A percentile compares a stretch with the other conserved stretches of the same genome.
Conservation (phyloP, 2,888 invertebrate species). For the Ophioninae sp. region DNA sequence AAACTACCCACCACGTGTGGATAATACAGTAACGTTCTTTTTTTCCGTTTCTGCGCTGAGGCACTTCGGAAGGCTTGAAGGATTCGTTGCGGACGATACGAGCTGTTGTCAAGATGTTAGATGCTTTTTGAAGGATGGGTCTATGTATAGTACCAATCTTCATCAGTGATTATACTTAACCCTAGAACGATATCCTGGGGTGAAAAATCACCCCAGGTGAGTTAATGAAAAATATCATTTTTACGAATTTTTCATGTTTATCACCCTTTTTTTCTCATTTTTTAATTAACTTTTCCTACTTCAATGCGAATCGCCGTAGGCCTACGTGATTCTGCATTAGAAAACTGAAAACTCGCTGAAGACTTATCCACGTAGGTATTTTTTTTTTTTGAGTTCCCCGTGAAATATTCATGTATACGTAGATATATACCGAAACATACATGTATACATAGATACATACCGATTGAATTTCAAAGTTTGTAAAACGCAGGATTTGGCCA, state of each 20-base stretch:
- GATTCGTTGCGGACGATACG: conserved; percentile 1
- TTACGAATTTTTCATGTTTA: no score
- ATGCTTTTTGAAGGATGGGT: background rate
- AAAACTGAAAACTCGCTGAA: no score
- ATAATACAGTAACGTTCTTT: conserved; percentile 40
- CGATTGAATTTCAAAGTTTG: conserved; percentile 14
- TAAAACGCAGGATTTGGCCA: conserved; percentile 54
- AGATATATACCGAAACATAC: conserved; percentile 4
- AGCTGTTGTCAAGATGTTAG: conserved; percentile 39
- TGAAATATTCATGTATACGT: background rate
- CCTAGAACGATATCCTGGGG: no score
- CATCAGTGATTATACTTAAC: background rate
- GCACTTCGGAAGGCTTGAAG: conserved; percentile 1
- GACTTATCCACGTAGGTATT: background rate
- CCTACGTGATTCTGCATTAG: no score
- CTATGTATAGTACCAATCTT: background rate
- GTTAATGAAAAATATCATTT: no score
- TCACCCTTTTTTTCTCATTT: no score
- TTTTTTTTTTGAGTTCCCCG: background rate
- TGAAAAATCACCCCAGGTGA: no score
- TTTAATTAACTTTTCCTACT: no score
- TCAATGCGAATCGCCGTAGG: no score
- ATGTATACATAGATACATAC: no score
- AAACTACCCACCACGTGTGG: conserved; percentile 39
- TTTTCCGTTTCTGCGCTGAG: background rate